These are phyloP conservation scores for Popillia japonica DNA, from an alignment of 1,140 invertebrate species.

Conservation along the genomic window DNA sequence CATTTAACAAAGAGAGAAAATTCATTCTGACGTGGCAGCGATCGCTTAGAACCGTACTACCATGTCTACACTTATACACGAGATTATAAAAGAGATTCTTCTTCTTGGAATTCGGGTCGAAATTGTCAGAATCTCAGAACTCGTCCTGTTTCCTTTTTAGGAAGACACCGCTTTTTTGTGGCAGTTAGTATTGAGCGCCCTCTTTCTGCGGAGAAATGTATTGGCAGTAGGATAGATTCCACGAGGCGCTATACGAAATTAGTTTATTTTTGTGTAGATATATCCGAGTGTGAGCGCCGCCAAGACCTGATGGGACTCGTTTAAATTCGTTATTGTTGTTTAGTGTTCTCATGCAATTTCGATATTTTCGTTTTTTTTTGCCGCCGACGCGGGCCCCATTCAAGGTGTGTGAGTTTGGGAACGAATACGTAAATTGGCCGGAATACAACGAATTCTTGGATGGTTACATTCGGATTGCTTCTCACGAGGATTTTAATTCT, in stretches of 20 bases:
- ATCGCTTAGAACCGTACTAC: slow-evolving; percentile 35
- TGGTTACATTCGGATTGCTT: background rate
- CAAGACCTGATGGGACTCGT: slow-evolving; percentile 7
- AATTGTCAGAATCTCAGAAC: slow-evolving; percentile 57
- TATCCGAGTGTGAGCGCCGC: background rate
- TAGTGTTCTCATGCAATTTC: slow-evolving; percentile 35
- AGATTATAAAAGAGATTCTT: slow-evolving; percentile 57
- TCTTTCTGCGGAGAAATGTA: background rate
- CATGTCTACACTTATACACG: slow-evolving; percentile 53
- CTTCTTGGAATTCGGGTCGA: slow-evolving; percentile 57
- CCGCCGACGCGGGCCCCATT: background rate
- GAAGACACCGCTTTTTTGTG: slow-evolving; percentile 35
- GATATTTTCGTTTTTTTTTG: slow-evolving; percentile 36
- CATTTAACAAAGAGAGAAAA: slow-evolving; percentile 19
- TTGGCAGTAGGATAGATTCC: background rate
- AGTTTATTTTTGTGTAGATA: slow-evolving; percentile 28
- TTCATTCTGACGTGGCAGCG: slow-evolving; percentile 43
- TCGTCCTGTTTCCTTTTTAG: slow-evolving; percentile 51
- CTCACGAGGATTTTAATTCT: background rate
- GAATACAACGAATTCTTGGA: background rate
- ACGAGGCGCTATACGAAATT: slow-evolving; percentile 26
- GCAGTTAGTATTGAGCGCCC: slow-evolving; percentile 12
- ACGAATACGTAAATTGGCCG: background rate
- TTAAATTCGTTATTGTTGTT: slow-evolving; percentile 38
- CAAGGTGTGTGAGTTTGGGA: background rate